Base-by-base conservation (phyloP, 2,888 invertebrate genomes). In the Morpho helenor region DNA sequence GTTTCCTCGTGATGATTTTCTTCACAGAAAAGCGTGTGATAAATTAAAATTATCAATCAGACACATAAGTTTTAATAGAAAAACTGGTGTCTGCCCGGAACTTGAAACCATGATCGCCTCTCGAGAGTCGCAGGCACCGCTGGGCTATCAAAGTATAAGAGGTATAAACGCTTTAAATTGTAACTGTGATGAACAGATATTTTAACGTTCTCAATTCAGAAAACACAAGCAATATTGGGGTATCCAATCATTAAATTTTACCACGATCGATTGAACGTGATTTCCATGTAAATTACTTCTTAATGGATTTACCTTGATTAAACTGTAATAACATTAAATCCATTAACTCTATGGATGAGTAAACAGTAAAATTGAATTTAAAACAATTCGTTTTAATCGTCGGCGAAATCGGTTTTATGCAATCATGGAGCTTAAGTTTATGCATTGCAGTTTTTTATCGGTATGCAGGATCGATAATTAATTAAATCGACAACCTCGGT, bases 401-500 rank as follows among this genome's bases (percentile, higher is more conserved):
- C 59, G 39, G 51, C 49, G 56, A 57, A 56, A 54, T 42, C 31
- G 43, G 40, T 43, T 51, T 47, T 50, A 45, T 42, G 48, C 40
- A 54, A 56, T 44, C 10, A 46, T 40, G 7, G 23, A 49, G 49
- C 31, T 59, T 23, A 59, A 49, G 23, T 54, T 57, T 57, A 54
- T 61, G 50, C 51, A 49, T 59, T 54, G 52, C 49, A 56, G 52
- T 64, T 60, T 60, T 65, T 60, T 64, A 64, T 64, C 61, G 61
- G 63, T 67, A 76, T 74, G 72, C 69, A 74, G 76, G 74, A 79
- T 73, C 70, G 77, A 74, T 76, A 75, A 76, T 72, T 66, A 74
- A 75, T 78, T 72, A 72, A 79, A 78, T 76, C 74, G 74, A 75
- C 75, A 79, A 77, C 78, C 77, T 79, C 76, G 74, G 67, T 65